phyloP scores from a whole-genome alignment of 1,140 invertebrate species.

The Aphidius gifuensis region DNA sequence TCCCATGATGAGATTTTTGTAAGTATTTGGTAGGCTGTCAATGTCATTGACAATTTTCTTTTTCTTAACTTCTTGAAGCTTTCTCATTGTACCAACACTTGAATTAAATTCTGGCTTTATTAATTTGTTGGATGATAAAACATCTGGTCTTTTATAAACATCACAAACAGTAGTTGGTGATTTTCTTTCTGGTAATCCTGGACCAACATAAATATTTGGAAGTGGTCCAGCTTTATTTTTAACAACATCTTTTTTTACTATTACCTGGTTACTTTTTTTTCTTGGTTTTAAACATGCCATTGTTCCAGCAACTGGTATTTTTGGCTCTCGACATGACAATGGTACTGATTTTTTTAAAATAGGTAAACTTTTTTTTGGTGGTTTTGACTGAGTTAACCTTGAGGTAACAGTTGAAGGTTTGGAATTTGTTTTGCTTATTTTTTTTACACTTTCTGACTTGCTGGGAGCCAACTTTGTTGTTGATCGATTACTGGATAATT shows the following conservation, averaged over 20 bases:
- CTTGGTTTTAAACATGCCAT: conserved; percentile 25
- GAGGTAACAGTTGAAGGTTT: no score
- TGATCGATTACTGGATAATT: no score
- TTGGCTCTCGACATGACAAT: not conserved
- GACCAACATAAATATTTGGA: conserved; percentile 23
- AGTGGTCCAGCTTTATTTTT: conserved; percentile 11
- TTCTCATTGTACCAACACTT: conserved; percentile 39
- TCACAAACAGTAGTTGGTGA: not conserved
- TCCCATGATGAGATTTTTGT: conserved; percentile 35
- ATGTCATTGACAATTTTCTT: conserved; percentile 35
- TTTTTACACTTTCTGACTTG: no score
- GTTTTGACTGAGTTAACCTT: not conserved
- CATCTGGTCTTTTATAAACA: not conserved
- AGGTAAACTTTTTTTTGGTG: not conserved
- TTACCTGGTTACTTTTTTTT: conserved; percentile 7
- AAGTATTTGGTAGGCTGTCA: conserved; percentile 32
- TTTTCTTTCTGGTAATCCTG: conserved; percentile 11
- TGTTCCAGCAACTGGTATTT: conserved; percentile 6
- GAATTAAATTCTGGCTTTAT: conserved; percentile 45
- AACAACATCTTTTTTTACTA: conserved; percentile 19
- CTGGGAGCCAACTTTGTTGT: no score
- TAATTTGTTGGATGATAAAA: conserved; percentile 28
- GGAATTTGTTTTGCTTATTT: no score
- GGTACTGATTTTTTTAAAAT: not conserved
- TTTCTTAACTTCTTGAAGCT: conserved; percentile 35